phyloP scores from a whole-genome alignment of 2,888 invertebrate genomes.

The Polyommatus iphigenia region DNA sequence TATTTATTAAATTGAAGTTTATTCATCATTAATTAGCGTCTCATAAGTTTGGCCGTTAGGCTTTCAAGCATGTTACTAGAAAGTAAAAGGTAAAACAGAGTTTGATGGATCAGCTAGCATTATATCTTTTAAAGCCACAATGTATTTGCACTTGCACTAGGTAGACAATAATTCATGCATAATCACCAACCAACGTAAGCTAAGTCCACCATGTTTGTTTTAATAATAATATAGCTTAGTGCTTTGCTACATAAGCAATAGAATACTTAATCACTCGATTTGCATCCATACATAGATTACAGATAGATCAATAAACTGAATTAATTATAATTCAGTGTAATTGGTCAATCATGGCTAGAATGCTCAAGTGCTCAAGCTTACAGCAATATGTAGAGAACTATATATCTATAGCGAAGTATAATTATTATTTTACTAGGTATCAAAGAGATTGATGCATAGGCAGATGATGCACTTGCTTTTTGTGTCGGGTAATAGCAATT shows the following conservation, averaged over 20 bases:
- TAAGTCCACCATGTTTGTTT: not conserved
- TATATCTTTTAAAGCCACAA: not conserved
- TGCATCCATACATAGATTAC: constrained; percentile 11
- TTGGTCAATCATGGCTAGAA: constrained; percentile 10
- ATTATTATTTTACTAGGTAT: too few relatives aligned
- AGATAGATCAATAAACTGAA: not conserved
- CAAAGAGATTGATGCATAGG: too few relatives aligned
- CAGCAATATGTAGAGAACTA: not conserved
- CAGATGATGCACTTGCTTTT: too few relatives aligned
- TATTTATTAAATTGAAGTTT: too few relatives aligned
- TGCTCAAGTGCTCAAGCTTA: not conserved
- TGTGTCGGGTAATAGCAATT: too few relatives aligned
- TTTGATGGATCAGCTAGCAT: too few relatives aligned
- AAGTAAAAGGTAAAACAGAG: too few relatives aligned
- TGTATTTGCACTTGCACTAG: not conserved
- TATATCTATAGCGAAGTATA: not conserved
- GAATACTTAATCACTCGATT: not conserved
- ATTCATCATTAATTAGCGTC: too few relatives aligned
- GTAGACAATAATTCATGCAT: not conserved
- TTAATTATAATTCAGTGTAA: constrained; percentile 15
- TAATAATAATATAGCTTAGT: not conserved
- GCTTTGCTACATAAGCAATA: not conserved
- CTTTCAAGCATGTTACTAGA: too few relatives aligned
- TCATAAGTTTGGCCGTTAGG: too few relatives aligned
- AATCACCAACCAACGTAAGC: not conserved